These are phyloP conservation scores for Spilogale gracilis DNA, from an alignment of 2,113 vertebrate species.

Conservation along the genomic window DNA sequence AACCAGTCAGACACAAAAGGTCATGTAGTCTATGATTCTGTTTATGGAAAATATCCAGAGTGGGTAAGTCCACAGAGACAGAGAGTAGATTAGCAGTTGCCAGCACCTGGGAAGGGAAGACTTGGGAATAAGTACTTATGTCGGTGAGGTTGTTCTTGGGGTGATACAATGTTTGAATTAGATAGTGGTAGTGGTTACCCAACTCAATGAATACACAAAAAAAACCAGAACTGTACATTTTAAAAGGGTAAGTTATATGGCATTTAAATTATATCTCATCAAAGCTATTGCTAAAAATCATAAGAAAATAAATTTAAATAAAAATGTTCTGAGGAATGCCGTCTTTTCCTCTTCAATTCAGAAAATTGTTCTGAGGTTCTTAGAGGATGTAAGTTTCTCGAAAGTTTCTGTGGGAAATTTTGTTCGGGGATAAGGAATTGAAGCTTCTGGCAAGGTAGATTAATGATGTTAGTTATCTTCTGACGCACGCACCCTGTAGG, in stretches of 20 bases:
- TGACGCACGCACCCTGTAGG: not conserved
- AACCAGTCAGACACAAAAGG: not conserved
- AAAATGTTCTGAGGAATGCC: not conserved
- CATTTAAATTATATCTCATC: not conserved
- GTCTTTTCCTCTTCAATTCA: not conserved
- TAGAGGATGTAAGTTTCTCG: not conserved
- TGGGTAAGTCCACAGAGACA: not conserved
- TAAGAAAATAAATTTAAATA: not conserved
- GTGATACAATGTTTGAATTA: not conserved
- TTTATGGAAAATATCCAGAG: not conserved
- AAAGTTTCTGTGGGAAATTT: not conserved
- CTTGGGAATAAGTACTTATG: not conserved
- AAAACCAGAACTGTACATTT: not conserved
- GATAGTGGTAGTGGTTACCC: too few species aligned
- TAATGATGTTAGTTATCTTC: not conserved
- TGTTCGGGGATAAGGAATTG: not conserved
- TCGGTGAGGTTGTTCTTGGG: not conserved
- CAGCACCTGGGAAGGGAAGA: not conserved
- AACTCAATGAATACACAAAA: not conserved
- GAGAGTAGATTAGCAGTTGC: not conserved
- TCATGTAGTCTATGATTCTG: not conserved
- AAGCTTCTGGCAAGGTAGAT: not conserved
- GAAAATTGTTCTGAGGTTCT: not conserved
- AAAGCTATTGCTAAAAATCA: conserved; percentile 29
- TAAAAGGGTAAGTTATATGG: not conserved